phyloP scores from a whole-genome alignment of 2,113 vertebrate genomes.

The Albula glossodonta region DNA sequence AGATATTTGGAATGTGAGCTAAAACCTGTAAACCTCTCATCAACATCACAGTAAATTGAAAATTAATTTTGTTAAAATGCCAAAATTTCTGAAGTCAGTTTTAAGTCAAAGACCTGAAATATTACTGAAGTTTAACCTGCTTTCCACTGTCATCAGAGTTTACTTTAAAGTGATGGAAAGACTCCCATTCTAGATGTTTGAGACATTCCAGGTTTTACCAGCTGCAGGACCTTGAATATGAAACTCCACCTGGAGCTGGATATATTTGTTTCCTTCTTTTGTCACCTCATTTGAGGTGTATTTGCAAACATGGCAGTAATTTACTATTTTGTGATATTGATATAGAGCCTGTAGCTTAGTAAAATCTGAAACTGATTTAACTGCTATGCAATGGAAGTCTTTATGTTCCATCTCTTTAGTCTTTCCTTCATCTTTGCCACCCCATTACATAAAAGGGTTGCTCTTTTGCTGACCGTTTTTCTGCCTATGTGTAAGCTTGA shows the following conservation, averaged over 20 bases:
- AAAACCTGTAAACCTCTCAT: too few species aligned
- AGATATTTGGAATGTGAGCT: too few species aligned
- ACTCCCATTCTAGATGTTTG: conserved; percentile 67
- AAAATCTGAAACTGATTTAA: conserved; percentile 67
- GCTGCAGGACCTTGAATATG: conserved; percentile 65
- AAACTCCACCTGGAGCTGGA: conserved; percentile 27
- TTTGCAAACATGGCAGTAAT: conserved; percentile 54
- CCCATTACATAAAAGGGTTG: conserved; percentile 51
- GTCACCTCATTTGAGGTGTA: conserved; percentile 60
- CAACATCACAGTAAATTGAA: too few species aligned
- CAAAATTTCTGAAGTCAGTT: background rate
- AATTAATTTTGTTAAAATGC: too few species aligned
- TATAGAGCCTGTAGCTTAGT: conserved; percentile 62
- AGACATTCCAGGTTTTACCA: conserved; percentile 69
- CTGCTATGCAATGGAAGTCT: conserved; percentile 77
- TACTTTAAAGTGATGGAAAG: conserved; percentile 69
- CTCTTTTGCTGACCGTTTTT: conserved; percentile 63
- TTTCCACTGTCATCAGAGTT: conserved; percentile 64
- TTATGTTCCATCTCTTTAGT: conserved; percentile 73
- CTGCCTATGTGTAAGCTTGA: conserved; percentile 56
- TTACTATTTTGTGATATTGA: conserved; percentile 34
- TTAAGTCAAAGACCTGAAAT: background rate
- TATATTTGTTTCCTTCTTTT: conserved; percentile 53
- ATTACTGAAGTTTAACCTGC: conserved; percentile 8
- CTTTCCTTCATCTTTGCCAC: conserved; percentile 65